Evolutionary conservation across 2,888 invertebrate genomes (phyloP).

Genomic region (Ophraella communa): DNA sequence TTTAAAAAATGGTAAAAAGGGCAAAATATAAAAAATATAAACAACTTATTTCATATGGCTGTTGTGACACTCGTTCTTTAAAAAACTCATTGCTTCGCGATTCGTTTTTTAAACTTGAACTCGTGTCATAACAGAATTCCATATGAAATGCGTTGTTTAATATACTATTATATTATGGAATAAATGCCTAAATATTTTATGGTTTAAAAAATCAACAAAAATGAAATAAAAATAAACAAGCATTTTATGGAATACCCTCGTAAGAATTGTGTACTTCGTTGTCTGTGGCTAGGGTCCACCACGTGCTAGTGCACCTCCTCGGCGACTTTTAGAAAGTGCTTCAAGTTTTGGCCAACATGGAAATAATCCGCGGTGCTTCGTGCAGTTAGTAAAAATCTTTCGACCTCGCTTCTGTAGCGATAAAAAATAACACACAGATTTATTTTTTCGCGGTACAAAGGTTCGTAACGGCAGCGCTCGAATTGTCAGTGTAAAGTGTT

Average conservation of each 20-base stretch:
- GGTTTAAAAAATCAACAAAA: no score
- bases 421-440: background rate
- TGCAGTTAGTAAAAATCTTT: constrained; percentile 15
- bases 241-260: background rate
- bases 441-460: constrained; percentile 1
- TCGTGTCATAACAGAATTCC: no score
- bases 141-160: no score
- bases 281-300: constrained; percentile 11
- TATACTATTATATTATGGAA: no score
- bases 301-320: constrained; percentile 27
- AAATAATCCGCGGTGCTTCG: constrained; percentile 11
- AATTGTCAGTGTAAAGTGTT: background rate
- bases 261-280: background rate
- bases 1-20: no score
- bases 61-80: no score
- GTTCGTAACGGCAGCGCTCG: background rate
- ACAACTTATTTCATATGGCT: no score
- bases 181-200: no score
- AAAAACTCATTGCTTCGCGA: no score
- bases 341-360: constrained; percentile 19
- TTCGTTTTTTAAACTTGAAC: no score
- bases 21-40: no score
- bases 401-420: constrained; percentile 3
- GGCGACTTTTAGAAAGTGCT: constrained; percentile 24
- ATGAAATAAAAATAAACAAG: background rate